phyloP scores from a whole-genome alignment of 2,888 invertebrate genomes.

The Eulithis prunata region DNA sequence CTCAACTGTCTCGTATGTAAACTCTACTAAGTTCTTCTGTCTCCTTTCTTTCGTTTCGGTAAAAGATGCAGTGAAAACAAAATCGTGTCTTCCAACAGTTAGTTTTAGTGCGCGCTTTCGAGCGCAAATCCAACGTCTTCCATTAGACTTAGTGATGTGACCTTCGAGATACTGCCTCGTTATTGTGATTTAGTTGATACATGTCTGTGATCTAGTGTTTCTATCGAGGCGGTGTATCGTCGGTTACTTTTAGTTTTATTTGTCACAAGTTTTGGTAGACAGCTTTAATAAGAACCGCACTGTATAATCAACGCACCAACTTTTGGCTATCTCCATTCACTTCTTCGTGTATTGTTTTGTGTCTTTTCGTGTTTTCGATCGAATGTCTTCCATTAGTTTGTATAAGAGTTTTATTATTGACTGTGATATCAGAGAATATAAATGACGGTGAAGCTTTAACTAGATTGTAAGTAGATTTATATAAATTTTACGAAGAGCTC shows the following conservation, averaged over 20 bases:
- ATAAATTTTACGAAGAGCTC: slow-evolving; percentile 35
- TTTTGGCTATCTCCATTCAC: slow-evolving; percentile 63
- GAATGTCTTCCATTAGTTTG: slow-evolving; percentile 76
- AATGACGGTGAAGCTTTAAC: slow-evolving; percentile 69
- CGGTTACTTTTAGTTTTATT: slow-evolving; percentile 67
- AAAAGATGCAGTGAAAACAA: slow-evolving; percentile 78
- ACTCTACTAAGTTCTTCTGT: slow-evolving; percentile 58
- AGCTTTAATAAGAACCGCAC: slow-evolving; percentile 81
- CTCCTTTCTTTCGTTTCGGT: slow-evolving; percentile 58
- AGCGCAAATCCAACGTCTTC: slow-evolving; percentile 72
- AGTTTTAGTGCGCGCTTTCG: slow-evolving; percentile 69
- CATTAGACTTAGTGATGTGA: slow-evolving; percentile 78
- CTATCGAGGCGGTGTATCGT: slow-evolving; percentile 52
- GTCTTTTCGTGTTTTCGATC: slow-evolving; percentile 54
- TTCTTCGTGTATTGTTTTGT: slow-evolving; percentile 46
- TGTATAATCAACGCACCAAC: slow-evolving; percentile 76
- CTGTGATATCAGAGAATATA: slow-evolving; percentile 72
- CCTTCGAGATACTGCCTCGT: slow-evolving; percentile 51
- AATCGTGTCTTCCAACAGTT: slow-evolving; percentile 81
- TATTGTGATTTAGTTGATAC: slow-evolving; percentile 54
- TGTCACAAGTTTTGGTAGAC: slow-evolving; percentile 82
- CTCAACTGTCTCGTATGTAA: slow-evolving; percentile 78
- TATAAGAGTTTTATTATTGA: slow-evolving; percentile 56
- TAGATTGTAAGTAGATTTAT: slow-evolving; percentile 52
- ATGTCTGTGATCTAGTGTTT: slow-evolving; percentile 53